Evolutionary conservation across 2,888 invertebrate genomes (phyloP), one percentile per base, ranked within the genome.

Genomic region (Lasioglossum villosulum): DNA sequence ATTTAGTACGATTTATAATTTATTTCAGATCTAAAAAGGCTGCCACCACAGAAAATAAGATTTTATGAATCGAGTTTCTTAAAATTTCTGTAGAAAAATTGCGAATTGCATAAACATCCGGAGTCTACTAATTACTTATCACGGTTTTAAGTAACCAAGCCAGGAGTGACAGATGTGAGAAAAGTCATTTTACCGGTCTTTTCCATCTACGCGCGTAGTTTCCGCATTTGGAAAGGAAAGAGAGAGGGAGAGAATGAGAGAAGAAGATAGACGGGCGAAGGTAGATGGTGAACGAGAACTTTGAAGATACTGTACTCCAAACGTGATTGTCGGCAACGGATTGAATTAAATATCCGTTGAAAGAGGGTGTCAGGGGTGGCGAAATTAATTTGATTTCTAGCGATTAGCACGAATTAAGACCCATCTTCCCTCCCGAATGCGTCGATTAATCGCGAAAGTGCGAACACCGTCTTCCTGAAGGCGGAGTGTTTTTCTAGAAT

Each of bases 261-360:
- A 66, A 0, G 70, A 70, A 72, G 73, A 70, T 30, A 63, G 39
- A 59, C 71, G 85, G 82, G 59, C 48, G 37, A 79, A n/a, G 39
- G 27, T 6, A 27, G 71, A 30, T 42, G 59, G 77, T 48, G 42
- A 70, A 2, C 34, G 74, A 84, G 72, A 85, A 86, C 70, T 76
- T 86, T 72, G 66, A 66, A 72, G 83, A 88, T 86, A 86, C 85
- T 81, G 80, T 75, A 80, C 84, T 90, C 89, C 23, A 68, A 68
- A 68, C 37, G 4, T 68, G 91, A 91, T 93, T 90, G 90, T 90
- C 88, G 90, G 78, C 86, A 78, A 88, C 85, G 85, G 88, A 92
- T 91, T 87, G 88, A 92, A 93, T 92, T 90, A 91, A 92, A 90
- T 78, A 78, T 72, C 84, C 70, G 71, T 68, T 37, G 75, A 73